Conservation (phyloP, 1,140 invertebrate species). For the Nymphalis io region DNA sequence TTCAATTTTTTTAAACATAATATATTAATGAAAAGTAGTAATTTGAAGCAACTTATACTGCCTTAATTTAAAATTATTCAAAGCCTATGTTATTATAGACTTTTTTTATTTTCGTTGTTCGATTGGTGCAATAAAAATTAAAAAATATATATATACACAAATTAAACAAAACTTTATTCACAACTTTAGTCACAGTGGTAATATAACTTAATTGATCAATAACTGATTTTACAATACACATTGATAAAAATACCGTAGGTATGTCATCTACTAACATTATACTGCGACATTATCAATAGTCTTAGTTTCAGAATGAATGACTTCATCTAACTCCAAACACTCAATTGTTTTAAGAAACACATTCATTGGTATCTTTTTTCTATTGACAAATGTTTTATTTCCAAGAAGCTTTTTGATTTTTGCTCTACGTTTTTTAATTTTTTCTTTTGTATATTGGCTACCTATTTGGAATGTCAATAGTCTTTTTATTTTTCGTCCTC, state of each 20-base stretch:
- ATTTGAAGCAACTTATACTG: too few relatives aligned
- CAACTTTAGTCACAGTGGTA: conserved; percentile 14
- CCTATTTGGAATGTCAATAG: conserved; percentile 74
- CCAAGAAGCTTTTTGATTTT: conserved; percentile 75
- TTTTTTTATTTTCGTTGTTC: too few relatives aligned
- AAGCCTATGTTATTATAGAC: too few relatives aligned
- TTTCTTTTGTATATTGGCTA: conserved; percentile 73
- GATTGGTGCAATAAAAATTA: too few relatives aligned
- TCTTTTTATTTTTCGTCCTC: conserved; percentile 73
- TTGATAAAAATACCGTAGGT: conserved; percentile 31
- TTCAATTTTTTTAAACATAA: too few relatives aligned
- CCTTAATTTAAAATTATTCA: too few relatives aligned
- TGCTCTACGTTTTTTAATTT: conserved; percentile 72
- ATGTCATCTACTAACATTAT: conserved; percentile 30
- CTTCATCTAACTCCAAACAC: conserved; percentile 72
- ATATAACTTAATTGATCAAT: background rate
- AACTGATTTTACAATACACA: conserved; percentile 12
- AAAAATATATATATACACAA: conserved; percentile 1
- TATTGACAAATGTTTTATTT: conserved; percentile 72
- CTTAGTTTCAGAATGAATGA: conserved; percentile 54
- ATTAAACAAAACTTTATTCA: conserved; percentile 21
- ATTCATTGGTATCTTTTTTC: conserved; percentile 76
- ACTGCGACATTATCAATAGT: conserved; percentile 40
- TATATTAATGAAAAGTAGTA: too few relatives aligned
- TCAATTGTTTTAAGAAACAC: conserved; percentile 73